Conservation (phyloP, 2,888 invertebrate genomes). For the Argyresthia goedartella region DNA sequence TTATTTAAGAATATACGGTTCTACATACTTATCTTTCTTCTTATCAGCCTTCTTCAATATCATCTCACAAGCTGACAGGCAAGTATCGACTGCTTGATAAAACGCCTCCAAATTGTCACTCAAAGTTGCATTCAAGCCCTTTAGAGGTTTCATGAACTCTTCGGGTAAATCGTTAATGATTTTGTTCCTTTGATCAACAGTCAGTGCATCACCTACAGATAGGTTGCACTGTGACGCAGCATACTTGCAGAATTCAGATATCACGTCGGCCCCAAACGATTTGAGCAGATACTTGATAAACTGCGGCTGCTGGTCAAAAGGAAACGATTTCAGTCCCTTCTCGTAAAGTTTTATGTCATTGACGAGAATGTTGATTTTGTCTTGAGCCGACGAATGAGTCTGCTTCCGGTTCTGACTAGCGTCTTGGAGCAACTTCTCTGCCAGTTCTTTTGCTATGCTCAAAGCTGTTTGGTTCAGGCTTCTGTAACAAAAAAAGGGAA, state of each 20-base stretch:
- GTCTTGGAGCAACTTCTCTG: slow-evolving; percentile 80
- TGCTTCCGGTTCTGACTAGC: slow-evolving; percentile 79
- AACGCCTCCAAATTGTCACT: slow-evolving; percentile 84
- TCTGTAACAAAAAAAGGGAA: slow-evolving; percentile 38
- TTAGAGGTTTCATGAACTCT: slow-evolving; percentile 76
- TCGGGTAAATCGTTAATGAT: slow-evolving; percentile 77
- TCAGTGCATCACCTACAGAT: slow-evolving; percentile 71
- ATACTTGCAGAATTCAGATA: slow-evolving; percentile 83
- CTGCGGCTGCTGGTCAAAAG: slow-evolving; percentile 74
- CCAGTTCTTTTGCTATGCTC: slow-evolving; percentile 78
- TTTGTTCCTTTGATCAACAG: slow-evolving; percentile 77
- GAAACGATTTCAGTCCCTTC: slow-evolving; percentile 78
- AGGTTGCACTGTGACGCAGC: slow-evolving; percentile 81
- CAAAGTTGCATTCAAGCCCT: slow-evolving; percentile 77
- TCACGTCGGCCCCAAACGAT: slow-evolving; percentile 85
- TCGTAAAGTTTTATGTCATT: slow-evolving; percentile 84
- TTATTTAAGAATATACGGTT: no score
- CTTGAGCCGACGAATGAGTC: slow-evolving; percentile 85
- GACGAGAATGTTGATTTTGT: slow-evolving; percentile 82
- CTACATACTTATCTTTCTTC: slow-evolving; percentile 79
- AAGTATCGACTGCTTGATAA: slow-evolving; percentile 78
- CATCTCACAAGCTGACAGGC: slow-evolving; percentile 80
- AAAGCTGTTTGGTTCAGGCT: slow-evolving; percentile 76
- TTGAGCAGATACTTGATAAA: slow-evolving; percentile 88
- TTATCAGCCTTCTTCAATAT: slow-evolving; percentile 91